phyloP scores from a whole-genome alignment of 2,113 vertebrate genomes.

The Oncorhynchus masou region DNA sequence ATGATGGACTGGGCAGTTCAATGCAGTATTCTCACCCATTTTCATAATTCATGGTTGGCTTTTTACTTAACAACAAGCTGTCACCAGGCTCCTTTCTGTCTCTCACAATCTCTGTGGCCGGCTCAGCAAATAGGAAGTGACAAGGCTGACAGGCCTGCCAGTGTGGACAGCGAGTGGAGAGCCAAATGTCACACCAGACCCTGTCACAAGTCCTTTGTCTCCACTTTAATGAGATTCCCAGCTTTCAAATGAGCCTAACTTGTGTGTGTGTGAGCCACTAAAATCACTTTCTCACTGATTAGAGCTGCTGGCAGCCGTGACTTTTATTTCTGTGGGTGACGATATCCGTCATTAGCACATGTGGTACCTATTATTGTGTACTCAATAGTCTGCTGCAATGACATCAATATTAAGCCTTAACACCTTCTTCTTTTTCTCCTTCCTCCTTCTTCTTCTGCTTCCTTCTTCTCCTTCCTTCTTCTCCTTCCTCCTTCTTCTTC shows the following conservation, averaged over 20 bases:
- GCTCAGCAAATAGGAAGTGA: constrained; percentile 69
- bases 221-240: constrained; percentile 63
- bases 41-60: constrained; percentile 55
- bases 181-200: constrained; percentile 57
- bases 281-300: constrained; percentile 37
- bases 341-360: constrained; percentile 41
- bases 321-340: constrained; percentile 31
- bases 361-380: not conserved
- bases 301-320: constrained; percentile 15
- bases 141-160: constrained; percentile 63
- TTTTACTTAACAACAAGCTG: constrained; percentile 69
- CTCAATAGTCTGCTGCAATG: not conserved
- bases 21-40: constrained; percentile 29
- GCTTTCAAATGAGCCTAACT: constrained; percentile 49
- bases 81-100: constrained; percentile 52
- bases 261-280: constrained; percentile 13
- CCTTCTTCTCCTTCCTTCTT: no score
- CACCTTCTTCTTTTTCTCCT: no score
- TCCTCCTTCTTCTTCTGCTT: no score
- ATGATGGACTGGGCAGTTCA: constrained; percentile 17
- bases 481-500: no score
- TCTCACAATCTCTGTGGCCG: constrained; percentile 47
- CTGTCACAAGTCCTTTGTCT: constrained; percentile 63
- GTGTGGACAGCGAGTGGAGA: constrained; percentile 60
- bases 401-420: no score